phyloP scores from a whole-genome alignment of 2,797 vertebrate species.

The Centroberyx gerrardi region DNA sequence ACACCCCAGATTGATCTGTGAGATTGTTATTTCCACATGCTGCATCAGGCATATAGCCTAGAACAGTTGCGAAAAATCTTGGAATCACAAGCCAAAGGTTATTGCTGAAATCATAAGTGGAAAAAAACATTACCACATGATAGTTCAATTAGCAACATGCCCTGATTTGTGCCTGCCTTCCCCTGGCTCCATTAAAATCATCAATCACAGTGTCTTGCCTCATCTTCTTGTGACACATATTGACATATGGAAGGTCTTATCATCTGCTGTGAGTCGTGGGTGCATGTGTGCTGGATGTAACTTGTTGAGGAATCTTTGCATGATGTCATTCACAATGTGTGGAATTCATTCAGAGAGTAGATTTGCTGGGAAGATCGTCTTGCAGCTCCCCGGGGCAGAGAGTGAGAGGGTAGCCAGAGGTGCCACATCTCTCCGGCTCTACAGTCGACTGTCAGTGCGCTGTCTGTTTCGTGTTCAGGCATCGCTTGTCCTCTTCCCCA shows the following conservation, averaged over 20 bases:
- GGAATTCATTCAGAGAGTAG: slow-evolving; percentile 73
- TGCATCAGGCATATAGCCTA: slow-evolving; percentile 21
- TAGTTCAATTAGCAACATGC: slow-evolving; percentile 60
- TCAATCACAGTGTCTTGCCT: slow-evolving; percentile 63
- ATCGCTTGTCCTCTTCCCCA: slow-evolving; percentile 37
- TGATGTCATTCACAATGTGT: slow-evolving; percentile 79
- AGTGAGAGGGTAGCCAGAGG: slow-evolving; percentile 42
- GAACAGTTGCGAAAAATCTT: slow-evolving; percentile 25
- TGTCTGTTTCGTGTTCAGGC: slow-evolving; percentile 35
- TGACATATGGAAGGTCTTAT: slow-evolving; percentile 57
- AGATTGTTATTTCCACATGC: slow-evolving; percentile 27
- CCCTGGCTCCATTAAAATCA: slow-evolving; percentile 59
- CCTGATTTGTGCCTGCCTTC: slow-evolving; percentile 54
- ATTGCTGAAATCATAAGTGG: slow-evolving; percentile 35
- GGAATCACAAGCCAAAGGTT: slow-evolving; percentile 6
- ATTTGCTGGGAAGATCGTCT: slow-evolving; percentile 63
- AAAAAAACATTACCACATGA: slow-evolving; percentile 49
- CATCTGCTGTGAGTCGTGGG: slow-evolving; percentile 23
- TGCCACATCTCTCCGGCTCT: slow-evolving; percentile 13
- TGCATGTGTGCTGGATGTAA: slow-evolving; percentile 77
- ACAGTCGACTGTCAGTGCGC: slow-evolving; percentile 34
- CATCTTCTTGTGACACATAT: slow-evolving; percentile 48
- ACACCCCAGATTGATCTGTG: too few species aligned
- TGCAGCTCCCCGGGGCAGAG: slow-evolving; percentile 34
- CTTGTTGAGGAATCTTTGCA: slow-evolving; percentile 83